A percentile compares a stretch with the other conserved stretches of the same genome.
Conservation (phyloP, 2,888 invertebrate genomes). For the Sepiola atlantica region DNA sequence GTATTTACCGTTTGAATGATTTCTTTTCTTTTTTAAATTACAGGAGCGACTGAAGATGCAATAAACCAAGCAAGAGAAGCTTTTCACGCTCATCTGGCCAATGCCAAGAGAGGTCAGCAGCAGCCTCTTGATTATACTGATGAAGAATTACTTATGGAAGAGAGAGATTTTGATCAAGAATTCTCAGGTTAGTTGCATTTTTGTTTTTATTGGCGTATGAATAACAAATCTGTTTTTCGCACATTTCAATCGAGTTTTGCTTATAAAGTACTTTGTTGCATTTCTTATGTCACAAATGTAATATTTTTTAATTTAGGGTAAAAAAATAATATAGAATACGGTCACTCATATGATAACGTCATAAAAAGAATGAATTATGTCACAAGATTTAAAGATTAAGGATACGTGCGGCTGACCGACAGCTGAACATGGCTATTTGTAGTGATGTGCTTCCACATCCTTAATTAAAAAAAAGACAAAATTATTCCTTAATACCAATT, state of each 20-base stretch:
- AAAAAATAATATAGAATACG: neutral
- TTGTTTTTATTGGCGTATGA: no score
- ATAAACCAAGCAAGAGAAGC: constrained; percentile 95
- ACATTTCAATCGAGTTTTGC: neutral
- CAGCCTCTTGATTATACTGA: constrained; percentile 83
- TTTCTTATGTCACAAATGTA: no score
- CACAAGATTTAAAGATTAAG: no score
- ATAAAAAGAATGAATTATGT: no score
- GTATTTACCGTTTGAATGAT: neutral
- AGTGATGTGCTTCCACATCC: no score
- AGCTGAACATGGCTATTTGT: no score
- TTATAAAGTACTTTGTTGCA: neutral
- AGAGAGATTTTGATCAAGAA: constrained; percentile 79
- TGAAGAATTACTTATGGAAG: constrained; percentile 84
- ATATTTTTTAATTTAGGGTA: neutral
- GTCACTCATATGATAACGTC: no score
- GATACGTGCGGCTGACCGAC: no score
- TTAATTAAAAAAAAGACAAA: no score
- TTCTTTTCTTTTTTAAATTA: neutral
- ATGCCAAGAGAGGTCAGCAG: constrained; percentile 82
- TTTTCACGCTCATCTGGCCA: constrained; percentile 92
- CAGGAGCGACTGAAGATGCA: constrained; percentile 89
- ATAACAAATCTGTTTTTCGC: no score
- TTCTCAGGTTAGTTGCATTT: constrained; percentile 68
- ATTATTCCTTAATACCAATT: no score